A percentile compares a stretch with the other conserved stretches of the same genome.
These are phyloP conservation scores for Tenthredo scrophulariae DNA, from an alignment of 2,888 invertebrate genomes.

Conservation along the genomic window DNA sequence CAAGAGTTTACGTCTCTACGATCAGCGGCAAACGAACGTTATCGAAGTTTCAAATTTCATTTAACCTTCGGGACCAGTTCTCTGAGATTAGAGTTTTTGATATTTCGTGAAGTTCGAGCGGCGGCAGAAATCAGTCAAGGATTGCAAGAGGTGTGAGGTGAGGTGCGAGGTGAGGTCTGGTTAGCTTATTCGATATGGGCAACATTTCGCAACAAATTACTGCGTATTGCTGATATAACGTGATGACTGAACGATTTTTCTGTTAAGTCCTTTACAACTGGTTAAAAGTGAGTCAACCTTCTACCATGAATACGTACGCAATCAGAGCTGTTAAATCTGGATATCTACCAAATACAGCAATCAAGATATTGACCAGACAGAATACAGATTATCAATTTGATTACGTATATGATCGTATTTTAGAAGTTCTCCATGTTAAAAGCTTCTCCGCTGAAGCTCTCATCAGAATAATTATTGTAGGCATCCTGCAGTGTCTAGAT, in stretches of 20 bases:
- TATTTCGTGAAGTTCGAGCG: neutral
- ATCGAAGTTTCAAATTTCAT: neutral
- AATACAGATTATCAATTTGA: neutral
- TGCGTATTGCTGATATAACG: neutral
- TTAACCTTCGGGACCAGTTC: neutral
- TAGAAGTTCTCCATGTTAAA: neutral
- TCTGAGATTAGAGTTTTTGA: neutral
- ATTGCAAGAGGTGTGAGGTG: no score
- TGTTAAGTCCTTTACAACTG: neutral
- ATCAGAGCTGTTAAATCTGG: neutral
- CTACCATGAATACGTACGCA: constrained; percentile 7
- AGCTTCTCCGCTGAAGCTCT: neutral
- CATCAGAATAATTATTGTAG: neutral
- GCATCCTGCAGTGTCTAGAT: neutral
- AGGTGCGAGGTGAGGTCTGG: no score
- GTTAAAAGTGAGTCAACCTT: neutral
- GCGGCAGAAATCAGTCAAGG: neutral
- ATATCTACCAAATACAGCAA: neutral
- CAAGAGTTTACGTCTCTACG: neutral
- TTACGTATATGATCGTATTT: neutral
- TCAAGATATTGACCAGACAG: neutral
- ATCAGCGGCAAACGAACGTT: neutral
- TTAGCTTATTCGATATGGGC: neutral
- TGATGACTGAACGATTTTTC: neutral
- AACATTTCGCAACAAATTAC: neutral